Conservation (phyloP, 2,113 vertebrate genomes). For the Osmerus eperlanus region DNA sequence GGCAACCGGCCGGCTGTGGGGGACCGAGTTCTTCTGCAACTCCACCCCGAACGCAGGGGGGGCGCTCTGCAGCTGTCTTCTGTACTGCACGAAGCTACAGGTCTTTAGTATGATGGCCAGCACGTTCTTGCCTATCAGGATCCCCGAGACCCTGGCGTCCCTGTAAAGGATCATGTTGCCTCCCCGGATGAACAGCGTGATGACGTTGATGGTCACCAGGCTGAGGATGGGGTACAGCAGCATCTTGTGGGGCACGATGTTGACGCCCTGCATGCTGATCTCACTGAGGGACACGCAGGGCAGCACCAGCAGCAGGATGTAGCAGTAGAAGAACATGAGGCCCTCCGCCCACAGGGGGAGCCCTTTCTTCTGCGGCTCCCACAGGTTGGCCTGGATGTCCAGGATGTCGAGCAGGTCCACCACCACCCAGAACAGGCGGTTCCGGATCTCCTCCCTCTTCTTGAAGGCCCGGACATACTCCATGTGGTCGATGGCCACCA, state of each 20-base stretch:
- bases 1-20: conserved; percentile 45
- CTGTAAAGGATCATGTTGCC: conserved; percentile 84
- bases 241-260: conserved; percentile 86
- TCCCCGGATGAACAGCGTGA: conserved; percentile 83
- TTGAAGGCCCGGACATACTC: conserved; percentile 85
- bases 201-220: conserved; percentile 83
- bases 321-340: conserved; percentile 90
- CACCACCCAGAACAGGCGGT: conserved; percentile 86
- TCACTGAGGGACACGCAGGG: conserved; percentile 86
- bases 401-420: conserved; percentile 83
- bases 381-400: conserved; percentile 85
- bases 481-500: conserved; percentile 87
- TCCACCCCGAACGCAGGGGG: conserved; percentile 76
- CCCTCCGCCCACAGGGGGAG: conserved; percentile 87
- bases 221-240: conserved; percentile 88
- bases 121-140: conserved; percentile 87
- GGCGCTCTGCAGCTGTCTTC: conserved; percentile 82
- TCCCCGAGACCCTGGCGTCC: conserved; percentile 84
- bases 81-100: conserved; percentile 83
- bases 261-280: conserved; percentile 89
- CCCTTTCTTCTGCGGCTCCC: conserved; percentile 82
- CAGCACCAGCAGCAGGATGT: conserved; percentile 82
- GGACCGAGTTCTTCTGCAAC: conserved; percentile 78
- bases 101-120: conserved; percentile 83
- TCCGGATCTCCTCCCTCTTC: conserved; percentile 85